phyloP scores from a whole-genome alignment of 2,113 vertebrate species.

The Entomyzon cyanotis region DNA sequence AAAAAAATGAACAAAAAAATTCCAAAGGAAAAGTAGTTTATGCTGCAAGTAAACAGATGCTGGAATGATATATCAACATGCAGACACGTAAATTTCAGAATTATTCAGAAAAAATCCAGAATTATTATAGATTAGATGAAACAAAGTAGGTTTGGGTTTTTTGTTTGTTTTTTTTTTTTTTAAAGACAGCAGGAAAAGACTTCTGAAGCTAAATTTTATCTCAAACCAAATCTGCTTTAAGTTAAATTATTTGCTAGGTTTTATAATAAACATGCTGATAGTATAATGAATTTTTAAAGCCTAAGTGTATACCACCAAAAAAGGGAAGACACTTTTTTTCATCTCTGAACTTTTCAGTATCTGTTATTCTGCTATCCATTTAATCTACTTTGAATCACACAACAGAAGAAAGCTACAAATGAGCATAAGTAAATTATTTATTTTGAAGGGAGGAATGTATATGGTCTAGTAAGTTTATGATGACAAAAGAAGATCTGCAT shows the following conservation, averaged over 20 bases:
- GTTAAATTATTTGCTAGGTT: background rate
- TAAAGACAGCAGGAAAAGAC: background rate
- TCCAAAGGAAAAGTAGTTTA: background rate
- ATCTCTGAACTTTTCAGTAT: background rate
- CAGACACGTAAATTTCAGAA: background rate
- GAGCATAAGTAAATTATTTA: constrained; percentile 30
- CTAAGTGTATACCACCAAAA: background rate
- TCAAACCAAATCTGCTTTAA: background rate
- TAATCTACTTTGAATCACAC: background rate
- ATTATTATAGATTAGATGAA: background rate
- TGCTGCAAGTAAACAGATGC: rapidly evolving
- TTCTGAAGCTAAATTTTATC: background rate
- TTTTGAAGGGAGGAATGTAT: constrained; percentile 29
- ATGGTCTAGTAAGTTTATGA: constrained; percentile 28
- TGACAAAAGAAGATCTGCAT: constrained; percentile 57
- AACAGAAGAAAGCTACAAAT: background rate
- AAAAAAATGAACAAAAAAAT: background rate
- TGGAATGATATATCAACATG: background rate
- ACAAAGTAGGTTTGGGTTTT: background rate
- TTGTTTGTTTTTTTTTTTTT: background rate
- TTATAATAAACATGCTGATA: background rate
- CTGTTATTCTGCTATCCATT: background rate
- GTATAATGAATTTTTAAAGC: background rate
- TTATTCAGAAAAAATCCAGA: background rate
- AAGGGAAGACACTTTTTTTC: background rate